Evolutionary conservation across 2,113 vertebrate species (phyloP).

Genomic region (Butorides virescens): DNA sequence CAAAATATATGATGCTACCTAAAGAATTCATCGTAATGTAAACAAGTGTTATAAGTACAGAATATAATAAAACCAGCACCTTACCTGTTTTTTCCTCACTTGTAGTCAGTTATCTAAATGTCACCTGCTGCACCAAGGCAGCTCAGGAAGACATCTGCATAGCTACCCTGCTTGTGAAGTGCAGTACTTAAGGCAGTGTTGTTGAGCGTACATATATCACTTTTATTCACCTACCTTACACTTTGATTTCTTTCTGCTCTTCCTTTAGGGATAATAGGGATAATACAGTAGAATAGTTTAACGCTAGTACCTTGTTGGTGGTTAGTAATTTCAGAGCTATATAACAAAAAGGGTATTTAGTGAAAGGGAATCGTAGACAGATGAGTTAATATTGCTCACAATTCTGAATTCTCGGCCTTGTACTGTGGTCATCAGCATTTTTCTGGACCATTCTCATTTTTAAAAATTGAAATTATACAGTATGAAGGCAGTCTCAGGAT

Average conservation of each 20-base stretch:
- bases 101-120: neutral
- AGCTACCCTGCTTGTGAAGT: neutral
- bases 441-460: neutral
- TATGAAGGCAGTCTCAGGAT: neutral
- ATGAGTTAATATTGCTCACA: neutral
- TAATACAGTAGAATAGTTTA: neutral
- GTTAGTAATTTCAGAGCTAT: neutral
- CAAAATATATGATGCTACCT: neutral
- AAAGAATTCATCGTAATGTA: neutral
- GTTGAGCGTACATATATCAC: neutral
- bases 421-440: neutral
- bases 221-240: neutral
- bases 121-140: neutral
- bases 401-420: neutral
- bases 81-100: neutral
- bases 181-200: neutral
- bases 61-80: neutral
- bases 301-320: neutral
- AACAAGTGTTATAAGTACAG: neutral
- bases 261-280: neutral
- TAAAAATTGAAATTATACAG: neutral
- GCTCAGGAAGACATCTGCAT: neutral
- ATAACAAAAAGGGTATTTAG: neutral
- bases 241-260: neutral
- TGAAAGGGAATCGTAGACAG: neutral